Evolutionary conservation across 2,888 invertebrate species (phyloP).

Genomic region (Andricus curvator): DNA sequence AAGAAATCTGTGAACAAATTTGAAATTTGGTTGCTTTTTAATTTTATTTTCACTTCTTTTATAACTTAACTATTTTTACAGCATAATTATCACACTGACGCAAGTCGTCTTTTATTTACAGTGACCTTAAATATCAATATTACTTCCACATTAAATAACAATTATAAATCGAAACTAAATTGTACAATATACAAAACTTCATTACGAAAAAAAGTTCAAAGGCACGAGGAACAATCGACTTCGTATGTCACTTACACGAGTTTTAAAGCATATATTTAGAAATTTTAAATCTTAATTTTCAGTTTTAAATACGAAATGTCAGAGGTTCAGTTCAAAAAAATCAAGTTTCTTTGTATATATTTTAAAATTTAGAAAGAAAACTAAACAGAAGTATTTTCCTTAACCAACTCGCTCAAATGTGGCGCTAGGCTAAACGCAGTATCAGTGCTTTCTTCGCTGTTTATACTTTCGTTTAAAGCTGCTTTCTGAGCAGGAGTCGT

Average conservation of each 20-base stretch:
- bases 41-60: neutral
- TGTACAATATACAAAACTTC: neutral
- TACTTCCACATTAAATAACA: neutral
- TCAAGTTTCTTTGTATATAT: neutral
- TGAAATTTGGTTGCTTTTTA: no score
- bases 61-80: neutral
- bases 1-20: no score
- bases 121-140: neutral
- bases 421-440: conserved; percentile 76
- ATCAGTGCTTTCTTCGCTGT: conserved; percentile 76
- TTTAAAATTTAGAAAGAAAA: conserved; percentile 33
- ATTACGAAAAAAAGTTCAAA: neutral
- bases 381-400: conserved; percentile 66
- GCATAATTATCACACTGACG: neutral
- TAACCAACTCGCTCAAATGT: conserved; percentile 71
- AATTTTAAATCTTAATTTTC: no score
- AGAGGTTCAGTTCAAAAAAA: neutral
- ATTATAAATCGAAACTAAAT: neutral
- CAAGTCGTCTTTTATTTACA: neutral
- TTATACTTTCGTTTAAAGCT: conserved; percentile 71
- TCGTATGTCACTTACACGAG: neutral
- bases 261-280: neutral
- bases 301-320: neutral
- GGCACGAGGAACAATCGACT: neutral
- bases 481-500: conserved; percentile 66